These are phyloP conservation scores for Serilophus lunatus DNA, from an alignment of 2,113 vertebrate species.

Conservation along the genomic window DNA sequence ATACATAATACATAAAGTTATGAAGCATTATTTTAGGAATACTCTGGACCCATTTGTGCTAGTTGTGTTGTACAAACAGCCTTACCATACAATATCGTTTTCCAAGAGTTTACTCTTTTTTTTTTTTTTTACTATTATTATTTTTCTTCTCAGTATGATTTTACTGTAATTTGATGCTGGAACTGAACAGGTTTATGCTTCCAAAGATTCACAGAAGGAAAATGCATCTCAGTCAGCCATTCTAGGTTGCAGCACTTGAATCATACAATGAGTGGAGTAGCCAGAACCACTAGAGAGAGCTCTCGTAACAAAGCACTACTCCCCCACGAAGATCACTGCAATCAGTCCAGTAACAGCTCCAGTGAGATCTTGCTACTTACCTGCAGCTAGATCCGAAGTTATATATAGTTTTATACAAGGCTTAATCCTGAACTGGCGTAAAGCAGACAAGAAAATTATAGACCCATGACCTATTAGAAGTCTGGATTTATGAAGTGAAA, in stretches of 20 bases:
- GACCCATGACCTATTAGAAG: constrained; percentile 26
- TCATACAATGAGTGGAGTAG: background rate
- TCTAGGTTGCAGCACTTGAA: background rate
- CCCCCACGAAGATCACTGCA: background rate
- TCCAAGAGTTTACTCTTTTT: background rate
- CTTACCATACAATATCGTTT: background rate
- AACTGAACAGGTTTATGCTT: background rate
- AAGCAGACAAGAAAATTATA: constrained; percentile 21
- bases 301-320: constrained; percentile 15
- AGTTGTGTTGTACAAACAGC: background rate
- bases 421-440: background rate
- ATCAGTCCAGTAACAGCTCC: background rate
- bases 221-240: background rate
- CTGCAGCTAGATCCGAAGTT: constrained; percentile 1
- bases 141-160: background rate
- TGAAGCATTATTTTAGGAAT: too few species aligned
- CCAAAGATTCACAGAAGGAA: background rate
- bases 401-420: constrained; percentile 5
- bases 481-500: constrained; percentile 57
- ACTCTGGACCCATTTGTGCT: background rate
- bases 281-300: constrained; percentile 43
- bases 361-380: background rate
- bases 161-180: background rate
- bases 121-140: background rate
- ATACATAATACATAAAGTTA: background rate